These are phyloP conservation scores for Chelonia mydas DNA, from an alignment of 2,797 vertebrate genomes.

Conservation along the genomic window DNA sequence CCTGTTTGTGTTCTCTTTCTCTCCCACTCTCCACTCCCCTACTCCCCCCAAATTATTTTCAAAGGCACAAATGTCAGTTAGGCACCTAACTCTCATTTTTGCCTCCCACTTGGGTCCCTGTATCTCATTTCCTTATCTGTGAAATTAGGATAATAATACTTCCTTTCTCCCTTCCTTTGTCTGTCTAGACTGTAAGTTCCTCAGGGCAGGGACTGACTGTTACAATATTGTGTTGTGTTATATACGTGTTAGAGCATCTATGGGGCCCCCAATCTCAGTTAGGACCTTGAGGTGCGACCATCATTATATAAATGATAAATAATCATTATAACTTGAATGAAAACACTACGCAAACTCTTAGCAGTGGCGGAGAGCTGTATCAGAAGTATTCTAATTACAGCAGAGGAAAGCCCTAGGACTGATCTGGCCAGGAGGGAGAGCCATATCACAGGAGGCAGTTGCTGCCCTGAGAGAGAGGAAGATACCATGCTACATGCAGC, in stretches of 20 bases:
- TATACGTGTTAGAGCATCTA: neutral
- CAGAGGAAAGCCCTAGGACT: neutral
- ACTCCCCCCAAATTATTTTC: neutral
- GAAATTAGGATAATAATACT: neutral
- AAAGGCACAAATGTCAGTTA: neutral
- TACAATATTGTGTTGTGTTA: neutral
- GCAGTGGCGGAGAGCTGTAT: neutral
- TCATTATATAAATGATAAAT: neutral
- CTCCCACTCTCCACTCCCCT: neutral
- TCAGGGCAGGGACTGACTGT: neutral
- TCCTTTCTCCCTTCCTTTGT: neutral
- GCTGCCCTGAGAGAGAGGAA: neutral
- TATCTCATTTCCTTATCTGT: neutral
- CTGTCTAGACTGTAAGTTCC: neutral
- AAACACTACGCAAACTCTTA: neutral
- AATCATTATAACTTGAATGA: neutral
- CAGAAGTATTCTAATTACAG: accelerated
- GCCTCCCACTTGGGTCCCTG: neutral
- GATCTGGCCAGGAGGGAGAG: neutral
- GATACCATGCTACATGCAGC: neutral
- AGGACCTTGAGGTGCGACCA: neutral
- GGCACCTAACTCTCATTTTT: too few species aligned
- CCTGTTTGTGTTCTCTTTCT: neutral
- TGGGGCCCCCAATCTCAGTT: neutral
- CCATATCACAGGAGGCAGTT: neutral